Evolutionary conservation across 2,888 invertebrate species (phyloP), one percentile per base, ranked within the genome.

Genomic region (Hemaris fuciformis): DNA sequence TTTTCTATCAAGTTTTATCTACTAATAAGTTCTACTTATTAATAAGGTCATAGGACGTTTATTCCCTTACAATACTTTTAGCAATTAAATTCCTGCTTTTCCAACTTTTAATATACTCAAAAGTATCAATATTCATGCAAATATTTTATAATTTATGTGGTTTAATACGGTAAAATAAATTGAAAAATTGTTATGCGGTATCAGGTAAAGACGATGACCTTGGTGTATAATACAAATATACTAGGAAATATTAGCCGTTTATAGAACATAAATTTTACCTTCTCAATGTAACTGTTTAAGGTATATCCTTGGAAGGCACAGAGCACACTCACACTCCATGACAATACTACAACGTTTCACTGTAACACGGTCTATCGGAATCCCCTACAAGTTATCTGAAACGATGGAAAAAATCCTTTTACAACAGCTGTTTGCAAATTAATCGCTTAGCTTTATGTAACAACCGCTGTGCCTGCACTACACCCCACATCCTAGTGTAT

Each of bases 361-460:
- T 70, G 64, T 71, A 68, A 73, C 68, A 74, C 68, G 59, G 61
- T 65, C 73, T 68, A 66, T 65, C 70, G 61, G 67, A 60, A 66
- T 72, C 72, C 64, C 66, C 72, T 75, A 69, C 74, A 76, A 66
- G 71, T 68, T 79, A 87, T 85, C 89, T 89, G 89, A 85, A 90
- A 90, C 79, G 85, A 88, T 70, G 80, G 75, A 84, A 77, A 87
- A 80, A 75, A 65, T 69, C 57, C 72, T 70, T 71, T 73, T 69
- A 84, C 84, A 68, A 71, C 59, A 43, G 45, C 22, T 56, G 60
- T 56, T 60, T 46, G 48, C 46, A 22, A 42, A 58, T 20, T 62
- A 71, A 71, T 78, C 75, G 78, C 80, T 23, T 45, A 60, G 72
- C 72, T 18, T 61, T 43, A 53, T 67, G 66, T 67, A 67, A 66